Conservation (phyloP, 2,888 invertebrate genomes). For the Hedya salicella region DNA sequence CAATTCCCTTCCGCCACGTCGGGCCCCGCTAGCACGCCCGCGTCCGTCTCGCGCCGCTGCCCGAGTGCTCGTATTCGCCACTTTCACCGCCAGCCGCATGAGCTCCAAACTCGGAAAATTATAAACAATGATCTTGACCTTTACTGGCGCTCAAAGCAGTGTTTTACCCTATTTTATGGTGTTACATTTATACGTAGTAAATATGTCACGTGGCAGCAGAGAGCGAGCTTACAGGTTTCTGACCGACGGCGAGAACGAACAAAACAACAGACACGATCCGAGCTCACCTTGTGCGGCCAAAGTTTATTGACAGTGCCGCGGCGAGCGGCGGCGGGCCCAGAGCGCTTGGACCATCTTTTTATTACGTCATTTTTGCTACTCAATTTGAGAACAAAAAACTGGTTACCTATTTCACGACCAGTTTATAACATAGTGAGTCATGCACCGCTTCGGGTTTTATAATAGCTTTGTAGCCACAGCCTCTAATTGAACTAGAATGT, state of each 20-base stretch:
- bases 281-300: slow-evolving; percentile 76
- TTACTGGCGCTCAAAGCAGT: slow-evolving; percentile 48
- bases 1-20: slow-evolving; percentile 79
- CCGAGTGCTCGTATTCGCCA: slow-evolving; percentile 76
- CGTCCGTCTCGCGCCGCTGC: slow-evolving; percentile 81
- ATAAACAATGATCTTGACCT: slow-evolving; percentile 69
- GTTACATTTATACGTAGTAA: slow-evolving; percentile 17
- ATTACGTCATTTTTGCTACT: slow-evolving; percentile 70
- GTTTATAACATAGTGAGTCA: slow-evolving; percentile 54
- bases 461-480: slow-evolving; percentile 24
- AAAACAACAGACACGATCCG: slow-evolving; percentile 63
- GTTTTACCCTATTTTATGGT: slow-evolving; percentile 24
- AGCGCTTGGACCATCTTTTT: slow-evolving; percentile 62
- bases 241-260: slow-evolving; percentile 53
- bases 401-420: slow-evolving; percentile 68
- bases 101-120: slow-evolving; percentile 64
- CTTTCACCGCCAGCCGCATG: slow-evolving; percentile 78
- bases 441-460: slow-evolving; percentile 24
- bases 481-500: slow-evolving; percentile 10
- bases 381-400: slow-evolving; percentile 62
- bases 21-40: slow-evolving; percentile 68
- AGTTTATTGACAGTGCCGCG: slow-evolving; percentile 83
- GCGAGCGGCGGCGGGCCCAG: slow-evolving; percentile 60
- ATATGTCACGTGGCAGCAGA: slow-evolving; percentile 43
- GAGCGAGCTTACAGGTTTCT: slow-evolving; percentile 53